Percentiles rank a stretch among this genome's conserved stretches.
phyloP scores from a whole-genome alignment of 2,888 invertebrate genomes.

The Tiliacea aurago region DNA sequence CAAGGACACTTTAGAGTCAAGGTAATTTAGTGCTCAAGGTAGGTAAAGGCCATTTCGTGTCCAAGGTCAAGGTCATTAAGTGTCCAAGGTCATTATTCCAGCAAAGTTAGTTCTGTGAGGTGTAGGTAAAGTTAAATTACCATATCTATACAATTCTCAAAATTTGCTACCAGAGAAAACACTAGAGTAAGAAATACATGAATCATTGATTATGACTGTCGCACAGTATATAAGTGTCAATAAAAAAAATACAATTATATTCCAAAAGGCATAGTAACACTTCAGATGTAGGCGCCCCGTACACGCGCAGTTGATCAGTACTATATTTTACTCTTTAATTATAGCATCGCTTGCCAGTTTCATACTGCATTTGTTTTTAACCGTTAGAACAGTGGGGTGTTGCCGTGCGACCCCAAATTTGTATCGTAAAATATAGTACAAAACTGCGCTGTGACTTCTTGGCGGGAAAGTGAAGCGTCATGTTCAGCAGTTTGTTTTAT shows the following conservation, averaged over 20 bases:
- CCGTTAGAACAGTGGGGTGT: too few relatives aligned
- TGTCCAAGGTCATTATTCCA: not conserved
- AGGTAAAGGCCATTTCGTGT: too few relatives aligned
- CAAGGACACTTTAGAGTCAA: too few relatives aligned
- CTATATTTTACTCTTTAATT: not conserved
- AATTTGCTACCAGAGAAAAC: not conserved
- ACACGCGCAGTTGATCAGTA: not conserved
- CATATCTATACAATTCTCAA: not conserved
- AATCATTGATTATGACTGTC: not conserved
- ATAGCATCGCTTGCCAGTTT: too few relatives aligned
- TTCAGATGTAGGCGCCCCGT: not conserved
- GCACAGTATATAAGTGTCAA: too few relatives aligned
- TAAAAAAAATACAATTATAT: not conserved
- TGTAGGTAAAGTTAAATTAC: not conserved
- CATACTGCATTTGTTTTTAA: not conserved
- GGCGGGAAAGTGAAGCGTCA: too few relatives aligned
- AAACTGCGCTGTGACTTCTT: too few relatives aligned
- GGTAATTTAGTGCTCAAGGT: not conserved
- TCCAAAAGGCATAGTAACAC: not conserved
- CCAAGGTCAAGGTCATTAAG: not conserved
- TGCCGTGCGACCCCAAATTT: not conserved
- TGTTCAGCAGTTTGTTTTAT: too few relatives aligned
- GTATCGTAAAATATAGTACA: too few relatives aligned
- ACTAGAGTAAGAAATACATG: slow-evolving; percentile 1
- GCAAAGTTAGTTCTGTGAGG: not conserved